Percentiles rank a stretch among this genome's conserved stretches.
Conservation (phyloP, 2,113 vertebrate species). For the Rhinogobius similis region DNA sequence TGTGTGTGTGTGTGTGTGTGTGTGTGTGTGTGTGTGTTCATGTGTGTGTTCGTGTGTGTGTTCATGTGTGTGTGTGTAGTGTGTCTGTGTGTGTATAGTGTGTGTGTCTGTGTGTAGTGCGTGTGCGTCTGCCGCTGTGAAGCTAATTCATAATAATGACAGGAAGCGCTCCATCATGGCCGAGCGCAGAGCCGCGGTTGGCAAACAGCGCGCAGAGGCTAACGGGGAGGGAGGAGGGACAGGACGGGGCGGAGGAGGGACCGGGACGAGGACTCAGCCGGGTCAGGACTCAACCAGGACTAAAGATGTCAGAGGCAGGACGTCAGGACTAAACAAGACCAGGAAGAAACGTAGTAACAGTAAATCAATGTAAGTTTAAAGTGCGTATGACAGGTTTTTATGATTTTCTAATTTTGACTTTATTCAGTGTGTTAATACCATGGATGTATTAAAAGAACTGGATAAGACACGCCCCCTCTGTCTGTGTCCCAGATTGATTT, state of each 20-base stretch:
- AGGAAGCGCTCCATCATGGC: conserved; percentile 72
- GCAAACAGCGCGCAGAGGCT: conserved; percentile 50
- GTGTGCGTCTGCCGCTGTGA: conserved; percentile 12
- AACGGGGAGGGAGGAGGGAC: neutral
- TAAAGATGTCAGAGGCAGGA: conserved; percentile 35
- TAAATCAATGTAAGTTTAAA: too few species aligned
- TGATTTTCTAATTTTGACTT: too few species aligned
- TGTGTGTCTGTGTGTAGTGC: conserved; percentile 19
- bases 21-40: too few species aligned
- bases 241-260: neutral
- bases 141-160: conserved; percentile 75
- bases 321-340: too few species aligned
- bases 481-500: too few species aligned
- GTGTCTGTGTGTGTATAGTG: conserved; percentile 3
- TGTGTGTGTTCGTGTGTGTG: neutral
- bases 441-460: too few species aligned
- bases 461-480: too few species aligned
- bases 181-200: conserved; percentile 63
- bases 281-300: neutral
- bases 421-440: too few species aligned
- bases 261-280: neutral
- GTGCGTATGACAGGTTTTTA: too few species aligned
- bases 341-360: too few species aligned
- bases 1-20: neutral
- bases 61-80: neutral